Evolutionary conservation across 2,888 invertebrate species (phyloP).

Genomic region (Rhingia rostrata): DNA sequence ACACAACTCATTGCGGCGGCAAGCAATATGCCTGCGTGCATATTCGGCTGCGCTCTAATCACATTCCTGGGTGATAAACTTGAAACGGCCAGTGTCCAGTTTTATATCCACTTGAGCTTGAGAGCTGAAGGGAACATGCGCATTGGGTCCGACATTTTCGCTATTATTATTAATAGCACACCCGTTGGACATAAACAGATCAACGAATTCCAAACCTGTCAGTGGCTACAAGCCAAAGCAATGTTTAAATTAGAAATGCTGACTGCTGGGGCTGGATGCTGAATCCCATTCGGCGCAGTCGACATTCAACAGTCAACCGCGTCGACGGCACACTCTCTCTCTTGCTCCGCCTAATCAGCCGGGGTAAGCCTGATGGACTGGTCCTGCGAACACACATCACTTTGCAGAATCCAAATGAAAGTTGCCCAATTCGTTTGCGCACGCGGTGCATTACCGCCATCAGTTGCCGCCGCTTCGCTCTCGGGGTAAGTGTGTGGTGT

Average conservation of each 20-base stretch:
- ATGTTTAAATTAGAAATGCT: slow-evolving; percentile 72
- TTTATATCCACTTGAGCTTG: slow-evolving; percentile 11
- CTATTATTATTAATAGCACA: slow-evolving; percentile 74
- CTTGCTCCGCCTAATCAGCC: slow-evolving; percentile 52
- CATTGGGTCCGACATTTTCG: slow-evolving; percentile 43
- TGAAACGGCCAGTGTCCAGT: slow-evolving; percentile 52
- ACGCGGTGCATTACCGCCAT: slow-evolving; percentile 61
- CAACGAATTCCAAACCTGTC: slow-evolving; percentile 72
- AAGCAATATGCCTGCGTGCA: slow-evolving; percentile 56
- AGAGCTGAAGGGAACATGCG: slow-evolving; percentile 63
- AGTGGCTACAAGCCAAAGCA: slow-evolving; percentile 68
- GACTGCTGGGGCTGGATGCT: slow-evolving; percentile 29
- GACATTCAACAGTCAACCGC: slow-evolving; percentile 2
- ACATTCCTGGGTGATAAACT: slow-evolving; percentile 72
- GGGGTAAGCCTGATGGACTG: slow-evolving; percentile 54
- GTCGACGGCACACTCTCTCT: slow-evolving; percentile 14
- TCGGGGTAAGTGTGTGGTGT: slow-evolving; percentile 14
- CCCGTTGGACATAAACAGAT: slow-evolving; percentile 74
- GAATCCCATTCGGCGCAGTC: slow-evolving; percentile 45
- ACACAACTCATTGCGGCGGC: slow-evolving; percentile 19
- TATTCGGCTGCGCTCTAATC: slow-evolving; percentile 69
- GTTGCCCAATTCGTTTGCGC: slow-evolving; percentile 70
- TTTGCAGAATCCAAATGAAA: slow-evolving; percentile 61
- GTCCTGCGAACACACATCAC: slow-evolving; percentile 51
- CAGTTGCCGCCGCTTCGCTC: slow-evolving; percentile 10